Base-by-base conservation (phyloP, 2,888 invertebrate genomes). In the Thymelicus lineola region DNA sequence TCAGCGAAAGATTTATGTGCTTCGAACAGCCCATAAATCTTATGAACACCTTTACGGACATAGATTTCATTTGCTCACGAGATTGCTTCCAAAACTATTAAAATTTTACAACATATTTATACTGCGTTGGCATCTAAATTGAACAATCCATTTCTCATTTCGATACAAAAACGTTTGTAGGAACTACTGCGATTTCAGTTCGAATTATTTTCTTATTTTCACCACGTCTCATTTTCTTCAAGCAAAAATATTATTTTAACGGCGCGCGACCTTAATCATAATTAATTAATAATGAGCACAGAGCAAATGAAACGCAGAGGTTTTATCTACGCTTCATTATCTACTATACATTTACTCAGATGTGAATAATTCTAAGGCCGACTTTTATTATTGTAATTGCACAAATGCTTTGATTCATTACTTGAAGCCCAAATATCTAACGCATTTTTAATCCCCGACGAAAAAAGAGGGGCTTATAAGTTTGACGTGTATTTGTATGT, bases 221-320 rank as follows among this genome's bases (percentile, higher is more conserved):
- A 28, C 46, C 42, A 6, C 60, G 28, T 12, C 17, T 46, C 60
- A 28, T 61, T 61, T 61, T 61, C 60, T 61, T 28, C 28, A 20
- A 61, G 60, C 28, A 28, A 61, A 45, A 61, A 61, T 46, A 46
- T 60, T 60, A 28, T 58, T 38, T 61, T 28, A 70, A 67, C 61
- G 38, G 61, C 72, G 72, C 74, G 74, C 71, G 66, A 74, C 64
- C 57, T 60, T 62, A 64, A 45, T 74, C 48, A 70, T 60, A 60
- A 42, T 60, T 59, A 42, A 38, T 59, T 17, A 14, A 17, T 42
- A 17, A 59, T 59, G 42, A 42, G n/a, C 7, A 17, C 17, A 42
- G 59, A 59, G 42, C 17, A 17, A 1, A 17, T 42, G 17, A 38
- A 6, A 38, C 2, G 6, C 7, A 42, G 17, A 59, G 58, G 12